Conservation (phyloP, 2,797 vertebrate genomes). For the Hoplostethus atlanticus region DNA sequence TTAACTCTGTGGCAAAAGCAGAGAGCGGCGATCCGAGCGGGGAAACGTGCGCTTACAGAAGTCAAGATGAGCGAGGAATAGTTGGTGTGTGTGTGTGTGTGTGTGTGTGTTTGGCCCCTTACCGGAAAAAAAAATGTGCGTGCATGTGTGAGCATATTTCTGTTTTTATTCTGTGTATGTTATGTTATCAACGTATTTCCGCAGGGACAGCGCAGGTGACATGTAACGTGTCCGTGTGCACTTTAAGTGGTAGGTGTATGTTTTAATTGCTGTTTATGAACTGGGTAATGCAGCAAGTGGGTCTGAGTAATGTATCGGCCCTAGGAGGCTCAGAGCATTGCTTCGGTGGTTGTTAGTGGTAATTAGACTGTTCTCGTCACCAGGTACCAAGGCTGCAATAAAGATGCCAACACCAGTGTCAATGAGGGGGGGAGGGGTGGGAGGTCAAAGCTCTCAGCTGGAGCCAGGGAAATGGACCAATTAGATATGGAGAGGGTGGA, state of each 20-base stretch:
- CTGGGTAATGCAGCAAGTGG: background rate
- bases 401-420: conserved; percentile 7
- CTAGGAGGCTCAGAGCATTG: background rate
- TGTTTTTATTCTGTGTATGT: no score
- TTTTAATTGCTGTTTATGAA: conserved; percentile 7
- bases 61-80: conserved; percentile 9
- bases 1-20: conserved; percentile 61
- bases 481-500: background rate
- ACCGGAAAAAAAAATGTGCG: no score
- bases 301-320: conserved; percentile 2
- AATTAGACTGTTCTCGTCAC: background rate
- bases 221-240: background rate
- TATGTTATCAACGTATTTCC: no score
- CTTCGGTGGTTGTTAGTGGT: conserved; percentile 3
- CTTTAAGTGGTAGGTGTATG: background rate
- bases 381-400: conserved; percentile 3
- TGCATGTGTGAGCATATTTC: no score
- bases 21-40: conserved; percentile 60
- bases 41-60: conserved; percentile 51
- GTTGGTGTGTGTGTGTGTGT: conserved; percentile 1
- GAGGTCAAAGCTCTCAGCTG: conserved; percentile 21
- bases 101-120: background rate
- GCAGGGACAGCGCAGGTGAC: background rate
- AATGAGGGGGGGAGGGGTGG: background rate
- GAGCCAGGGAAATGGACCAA: conserved; percentile 19